Percentiles rank a stretch among this genome's conserved stretches.
Conservation (phyloP, 2,113 vertebrate species). For the Tinamus guttatus region DNA sequence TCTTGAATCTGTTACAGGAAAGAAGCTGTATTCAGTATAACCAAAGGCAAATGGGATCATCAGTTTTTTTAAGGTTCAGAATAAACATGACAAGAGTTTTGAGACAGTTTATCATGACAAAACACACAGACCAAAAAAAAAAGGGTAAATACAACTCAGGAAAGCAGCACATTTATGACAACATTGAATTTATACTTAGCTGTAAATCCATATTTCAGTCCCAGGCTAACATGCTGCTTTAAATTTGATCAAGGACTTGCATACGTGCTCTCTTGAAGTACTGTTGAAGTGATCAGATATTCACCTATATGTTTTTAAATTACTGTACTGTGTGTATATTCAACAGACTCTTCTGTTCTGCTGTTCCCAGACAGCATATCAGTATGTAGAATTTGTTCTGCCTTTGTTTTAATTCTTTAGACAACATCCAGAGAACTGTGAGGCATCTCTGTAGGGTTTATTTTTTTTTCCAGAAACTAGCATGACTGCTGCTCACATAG, state of each 20-base stretch:
- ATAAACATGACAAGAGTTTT: not conserved
- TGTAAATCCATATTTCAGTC: not conserved
- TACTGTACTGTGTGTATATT: not conserved
- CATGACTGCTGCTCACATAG: rapidly evolving
- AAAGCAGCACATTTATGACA: not conserved
- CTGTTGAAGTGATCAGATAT: not conserved
- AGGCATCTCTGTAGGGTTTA: not conserved
- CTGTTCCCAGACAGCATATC: not conserved
- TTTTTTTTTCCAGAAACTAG: not conserved
- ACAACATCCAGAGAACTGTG: not conserved
- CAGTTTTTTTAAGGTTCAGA: not conserved
- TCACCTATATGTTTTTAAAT: not conserved
- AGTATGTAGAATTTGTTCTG: not conserved
- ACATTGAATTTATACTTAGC: not conserved
- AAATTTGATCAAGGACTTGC: not conserved
- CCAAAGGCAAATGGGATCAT: not conserved
- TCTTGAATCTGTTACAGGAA: not conserved
- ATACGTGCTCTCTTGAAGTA: rapidly evolving
- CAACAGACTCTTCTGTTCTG: not conserved
- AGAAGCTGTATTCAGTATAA: not conserved
- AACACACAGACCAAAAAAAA: not conserved
- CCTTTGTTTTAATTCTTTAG: not conserved
- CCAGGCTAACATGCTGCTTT: not conserved
- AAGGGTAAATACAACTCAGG: not conserved
- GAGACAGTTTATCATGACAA: not conserved